A percentile compares a stretch with the other conserved stretches of the same genome.
phyloP scores from a whole-genome alignment of 2,113 vertebrate species.

The Heterotis niloticus region DNA sequence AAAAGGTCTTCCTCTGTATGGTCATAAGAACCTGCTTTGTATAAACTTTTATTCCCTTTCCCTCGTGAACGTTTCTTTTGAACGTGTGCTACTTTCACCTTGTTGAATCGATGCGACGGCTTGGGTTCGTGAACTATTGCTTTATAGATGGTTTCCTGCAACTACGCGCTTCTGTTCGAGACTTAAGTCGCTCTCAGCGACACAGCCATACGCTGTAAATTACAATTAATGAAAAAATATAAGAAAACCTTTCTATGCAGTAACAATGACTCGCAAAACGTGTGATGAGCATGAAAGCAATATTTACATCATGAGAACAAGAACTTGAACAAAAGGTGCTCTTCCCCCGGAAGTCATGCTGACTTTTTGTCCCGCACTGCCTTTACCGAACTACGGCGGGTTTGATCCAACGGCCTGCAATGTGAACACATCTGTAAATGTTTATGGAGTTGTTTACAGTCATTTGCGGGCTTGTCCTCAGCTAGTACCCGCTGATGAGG shows the following conservation, averaged over 20 bases:
- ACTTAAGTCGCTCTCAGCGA: slow-evolving; percentile 72
- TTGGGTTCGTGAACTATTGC: slow-evolving; percentile 59
- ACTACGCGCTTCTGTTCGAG: slow-evolving; percentile 55
- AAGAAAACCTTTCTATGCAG: slow-evolving; percentile 72
- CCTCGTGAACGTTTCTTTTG: neutral
- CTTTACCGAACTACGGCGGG: slow-evolving; percentile 72
- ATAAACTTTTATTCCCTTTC: neutral
- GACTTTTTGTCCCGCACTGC: slow-evolving; percentile 72
- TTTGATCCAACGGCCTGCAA: slow-evolving; percentile 73
- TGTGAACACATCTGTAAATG: slow-evolving; percentile 70
- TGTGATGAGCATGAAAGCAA: slow-evolving; percentile 53
- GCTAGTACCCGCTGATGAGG: slow-evolving; percentile 75
- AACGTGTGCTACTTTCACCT: slow-evolving; percentile 1
- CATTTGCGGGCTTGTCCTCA: slow-evolving; percentile 72
- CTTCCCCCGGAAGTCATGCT: slow-evolving; percentile 67
- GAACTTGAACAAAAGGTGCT: slow-evolving; percentile 72
- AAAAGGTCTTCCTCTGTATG: slow-evolving; percentile 3
- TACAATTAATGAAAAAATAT: slow-evolving; percentile 82
- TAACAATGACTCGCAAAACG: slow-evolving; percentile 78
- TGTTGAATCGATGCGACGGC: neutral
- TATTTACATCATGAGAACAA: slow-evolving; percentile 76
- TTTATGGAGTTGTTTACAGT: slow-evolving; percentile 68
- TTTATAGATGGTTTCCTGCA: slow-evolving; percentile 59
- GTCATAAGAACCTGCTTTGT: neutral
- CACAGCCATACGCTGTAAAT: slow-evolving; percentile 70